These are phyloP conservation scores for Apamea epomidion DNA, from an alignment of 2,888 invertebrate species.

Conservation along the genomic window DNA sequence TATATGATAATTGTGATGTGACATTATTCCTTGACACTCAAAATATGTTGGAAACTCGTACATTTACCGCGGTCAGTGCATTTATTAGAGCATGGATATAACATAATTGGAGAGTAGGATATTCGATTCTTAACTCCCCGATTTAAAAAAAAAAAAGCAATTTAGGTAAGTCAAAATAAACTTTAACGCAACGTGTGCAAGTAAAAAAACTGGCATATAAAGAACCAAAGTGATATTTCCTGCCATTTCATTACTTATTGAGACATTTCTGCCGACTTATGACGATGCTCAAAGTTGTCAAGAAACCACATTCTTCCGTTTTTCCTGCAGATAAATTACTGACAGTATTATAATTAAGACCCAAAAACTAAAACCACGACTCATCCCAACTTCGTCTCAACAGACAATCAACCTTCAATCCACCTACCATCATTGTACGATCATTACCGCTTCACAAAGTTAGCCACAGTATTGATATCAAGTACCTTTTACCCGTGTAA, in stretches of 20 bases:
- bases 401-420: neutral
- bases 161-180: neutral
- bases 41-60: neutral
- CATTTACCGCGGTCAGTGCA: neutral
- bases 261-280: neutral
- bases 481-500: conserved; percentile 3
- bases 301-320: neutral
- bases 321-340: neutral
- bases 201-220: neutral
- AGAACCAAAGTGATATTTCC: neutral
- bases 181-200: too few relatives aligned
- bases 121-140: neutral
- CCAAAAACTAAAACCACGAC: neutral
- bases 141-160: neutral
- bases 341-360: neutral
- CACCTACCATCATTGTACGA: neutral
- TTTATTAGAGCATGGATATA: neutral
- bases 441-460: conserved; percentile 32
- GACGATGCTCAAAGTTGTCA: neutral
- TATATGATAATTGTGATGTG: too few relatives aligned
- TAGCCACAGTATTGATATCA: conserved; percentile 51
- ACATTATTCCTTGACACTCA: neutral
- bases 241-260: neutral
- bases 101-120: neutral
- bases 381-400: neutral